A percentile compares a stretch with the other conserved stretches of the same genome.
Evolutionary conservation across 2,113 vertebrate species (phyloP).

Genomic region (Dinomys branickii): DNA sequence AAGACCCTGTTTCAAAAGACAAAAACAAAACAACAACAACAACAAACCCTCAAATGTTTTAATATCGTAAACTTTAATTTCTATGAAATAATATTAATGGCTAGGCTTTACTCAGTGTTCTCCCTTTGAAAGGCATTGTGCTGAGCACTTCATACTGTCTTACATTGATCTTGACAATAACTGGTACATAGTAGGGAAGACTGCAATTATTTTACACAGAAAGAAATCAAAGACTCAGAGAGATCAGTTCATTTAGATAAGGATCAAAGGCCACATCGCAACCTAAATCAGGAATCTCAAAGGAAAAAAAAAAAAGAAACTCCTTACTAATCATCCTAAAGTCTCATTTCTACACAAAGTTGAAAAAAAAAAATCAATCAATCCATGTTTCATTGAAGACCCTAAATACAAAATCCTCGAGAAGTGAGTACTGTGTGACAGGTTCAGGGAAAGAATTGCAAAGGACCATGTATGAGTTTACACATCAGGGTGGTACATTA

Average conservation of each 20-base stretch:
- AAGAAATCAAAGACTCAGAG: slow-evolving; percentile 27
- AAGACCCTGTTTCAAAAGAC: not conserved
- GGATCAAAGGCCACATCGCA: not conserved
- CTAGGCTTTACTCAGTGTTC: not conserved
- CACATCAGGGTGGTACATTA: not conserved
- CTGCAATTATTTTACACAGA: not conserved
- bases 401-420: not conserved
- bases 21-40: not conserved
- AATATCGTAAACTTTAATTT: not conserved
- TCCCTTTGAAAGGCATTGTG: not conserved
- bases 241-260: not conserved
- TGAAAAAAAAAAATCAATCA: not conserved
- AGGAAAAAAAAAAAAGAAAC: not conserved
- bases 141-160: not conserved
- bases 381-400: not conserved
- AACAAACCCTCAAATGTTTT: not conserved
- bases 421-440: not conserved
- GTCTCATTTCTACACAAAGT: not conserved
- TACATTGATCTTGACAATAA: not conserved
- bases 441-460: not conserved
- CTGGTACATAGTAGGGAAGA: not conserved
- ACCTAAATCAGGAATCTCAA: not conserved
- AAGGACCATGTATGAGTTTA: not conserved
- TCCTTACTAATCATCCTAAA: slow-evolving; percentile 27
- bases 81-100: not conserved